These are phyloP conservation scores for Aurelia coerulea DNA, from an alignment of 30 jellyfish, hydroid and myxozoan genomes.

Conservation along the genomic window DNA sequence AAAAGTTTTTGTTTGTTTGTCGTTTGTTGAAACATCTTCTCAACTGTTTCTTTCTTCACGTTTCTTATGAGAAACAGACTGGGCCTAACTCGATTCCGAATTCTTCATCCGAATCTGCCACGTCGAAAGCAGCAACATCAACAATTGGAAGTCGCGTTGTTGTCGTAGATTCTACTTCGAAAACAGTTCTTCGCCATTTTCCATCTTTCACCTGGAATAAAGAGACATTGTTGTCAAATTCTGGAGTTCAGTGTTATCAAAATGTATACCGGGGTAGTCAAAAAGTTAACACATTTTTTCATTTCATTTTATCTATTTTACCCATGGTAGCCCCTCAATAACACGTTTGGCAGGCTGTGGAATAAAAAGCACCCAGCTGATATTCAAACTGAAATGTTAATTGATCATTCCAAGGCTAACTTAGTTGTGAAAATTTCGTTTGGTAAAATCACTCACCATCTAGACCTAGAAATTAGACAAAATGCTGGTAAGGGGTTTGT, in stretches of 20 bases:
- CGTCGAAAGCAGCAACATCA: slow-evolving; percentile 95
- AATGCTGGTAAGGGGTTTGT: no score
- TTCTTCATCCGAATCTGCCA: slow-evolving; percentile 93
- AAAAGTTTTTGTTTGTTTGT: background rate
- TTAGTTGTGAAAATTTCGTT: background rate
- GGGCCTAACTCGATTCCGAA: slow-evolving; percentile 99
- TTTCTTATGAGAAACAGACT: slow-evolving; percentile 82
- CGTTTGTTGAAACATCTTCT: slow-evolving; percentile 11
- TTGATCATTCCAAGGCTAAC: background rate
- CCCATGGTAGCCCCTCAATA: no score
- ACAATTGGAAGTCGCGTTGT: slow-evolving; percentile 85
- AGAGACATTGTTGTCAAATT: background rate
- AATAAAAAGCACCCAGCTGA: no score
- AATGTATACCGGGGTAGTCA: background rate
- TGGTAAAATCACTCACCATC: no score
- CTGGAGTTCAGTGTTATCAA: no score
- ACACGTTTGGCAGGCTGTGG: no score
- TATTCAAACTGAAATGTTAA: no score
- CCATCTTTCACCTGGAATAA: slow-evolving; percentile 84
- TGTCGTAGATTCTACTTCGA: slow-evolving; percentile 73
- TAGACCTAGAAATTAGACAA: no score
- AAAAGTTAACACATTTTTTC: background rate
- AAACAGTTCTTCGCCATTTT: slow-evolving; percentile 97
- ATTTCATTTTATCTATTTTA: no score
- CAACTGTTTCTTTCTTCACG: background rate